Percentiles rank a stretch among this genome's conserved stretches.
Conservation (phyloP, 2,113 vertebrate species). For the Sylvietta virens region DNA sequence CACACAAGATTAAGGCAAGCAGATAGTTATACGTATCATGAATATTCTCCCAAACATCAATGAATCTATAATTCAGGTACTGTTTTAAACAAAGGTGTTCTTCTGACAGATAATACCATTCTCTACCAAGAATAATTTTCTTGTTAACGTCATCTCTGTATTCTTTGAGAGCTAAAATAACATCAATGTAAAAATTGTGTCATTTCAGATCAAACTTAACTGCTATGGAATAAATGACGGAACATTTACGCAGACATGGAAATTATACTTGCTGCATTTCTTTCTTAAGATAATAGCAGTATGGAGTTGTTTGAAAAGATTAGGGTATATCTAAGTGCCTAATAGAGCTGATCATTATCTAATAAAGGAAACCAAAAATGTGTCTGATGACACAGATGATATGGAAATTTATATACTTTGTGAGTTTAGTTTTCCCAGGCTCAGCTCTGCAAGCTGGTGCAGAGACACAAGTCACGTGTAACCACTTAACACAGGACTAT, state of each 20-base stretch:
- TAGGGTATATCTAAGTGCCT: neutral
- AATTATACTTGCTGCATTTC: neutral
- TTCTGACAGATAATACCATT: neutral
- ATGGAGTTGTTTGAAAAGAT: neutral
- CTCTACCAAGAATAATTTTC: neutral
- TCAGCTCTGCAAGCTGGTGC: neutral
- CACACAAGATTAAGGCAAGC: neutral
- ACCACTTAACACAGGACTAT: neutral
- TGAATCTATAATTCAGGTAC: neutral
- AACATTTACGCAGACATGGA: neutral
- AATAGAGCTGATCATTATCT: neutral
- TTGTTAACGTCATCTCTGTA: neutral
- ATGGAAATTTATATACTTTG: neutral
- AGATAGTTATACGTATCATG: neutral
- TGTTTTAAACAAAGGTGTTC: neutral
- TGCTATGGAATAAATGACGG: neutral
- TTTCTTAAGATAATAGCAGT: neutral
- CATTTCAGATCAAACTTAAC: neutral
- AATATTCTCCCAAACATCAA: neutral
- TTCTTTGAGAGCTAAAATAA: neutral
- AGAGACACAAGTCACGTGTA: neutral
- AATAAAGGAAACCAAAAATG: neutral
- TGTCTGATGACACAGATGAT: neutral
- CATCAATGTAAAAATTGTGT: neutral
- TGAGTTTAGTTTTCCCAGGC: neutral